These are phyloP conservation scores for Penaeus japonicus DNA, from an alignment of 1,140 invertebrate genomes.

Conservation along the genomic window DNA sequence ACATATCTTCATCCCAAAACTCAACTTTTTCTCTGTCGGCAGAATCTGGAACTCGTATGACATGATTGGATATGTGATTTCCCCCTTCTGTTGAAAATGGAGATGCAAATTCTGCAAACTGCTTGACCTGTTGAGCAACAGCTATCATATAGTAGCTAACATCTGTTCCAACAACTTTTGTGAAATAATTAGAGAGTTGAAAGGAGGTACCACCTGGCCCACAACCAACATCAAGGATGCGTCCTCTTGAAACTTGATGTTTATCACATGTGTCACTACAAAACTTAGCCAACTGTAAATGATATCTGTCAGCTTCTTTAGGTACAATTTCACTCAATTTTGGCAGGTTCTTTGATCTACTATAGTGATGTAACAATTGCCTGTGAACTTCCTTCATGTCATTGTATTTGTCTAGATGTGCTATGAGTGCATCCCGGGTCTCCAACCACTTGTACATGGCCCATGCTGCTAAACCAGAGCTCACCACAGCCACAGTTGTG, in stretches of 20 bases:
- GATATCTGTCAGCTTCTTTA: slow-evolving; percentile 30
- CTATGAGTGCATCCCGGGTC: neutral
- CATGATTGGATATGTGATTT: slow-evolving; percentile 34
- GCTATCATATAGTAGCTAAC: slow-evolving; percentile 41
- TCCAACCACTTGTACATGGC: slow-evolving; percentile 44
- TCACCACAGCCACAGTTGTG: slow-evolving; percentile 13
- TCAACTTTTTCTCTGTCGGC: slow-evolving; percentile 27
- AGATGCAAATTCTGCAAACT: slow-evolving; percentile 40
- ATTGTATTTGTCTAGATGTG: slow-evolving; percentile 26
- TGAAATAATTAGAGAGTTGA: slow-evolving; percentile 36
- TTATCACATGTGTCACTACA: slow-evolving; percentile 27
- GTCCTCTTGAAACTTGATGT: neutral
- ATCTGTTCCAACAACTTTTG: slow-evolving; percentile 43
- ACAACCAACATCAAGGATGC: slow-evolving; percentile 49
- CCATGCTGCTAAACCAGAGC: slow-evolving; percentile 38
- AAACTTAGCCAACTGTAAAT: slow-evolving; percentile 28
- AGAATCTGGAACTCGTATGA: slow-evolving; percentile 23
- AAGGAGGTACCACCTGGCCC: slow-evolving; percentile 36
- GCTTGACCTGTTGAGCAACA: slow-evolving; percentile 39
- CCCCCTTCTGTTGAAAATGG: slow-evolving; percentile 48
- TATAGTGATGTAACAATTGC: slow-evolving; percentile 47
- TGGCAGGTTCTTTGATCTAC: slow-evolving; percentile 13
- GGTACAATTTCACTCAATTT: slow-evolving; percentile 35
- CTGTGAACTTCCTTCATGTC: slow-evolving; percentile 33
- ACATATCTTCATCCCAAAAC: slow-evolving; percentile 46